These are phyloP conservation scores for Eptesicus fuscus DNA, from an alignment of 2,113 vertebrate species.

Conservation along the genomic window DNA sequence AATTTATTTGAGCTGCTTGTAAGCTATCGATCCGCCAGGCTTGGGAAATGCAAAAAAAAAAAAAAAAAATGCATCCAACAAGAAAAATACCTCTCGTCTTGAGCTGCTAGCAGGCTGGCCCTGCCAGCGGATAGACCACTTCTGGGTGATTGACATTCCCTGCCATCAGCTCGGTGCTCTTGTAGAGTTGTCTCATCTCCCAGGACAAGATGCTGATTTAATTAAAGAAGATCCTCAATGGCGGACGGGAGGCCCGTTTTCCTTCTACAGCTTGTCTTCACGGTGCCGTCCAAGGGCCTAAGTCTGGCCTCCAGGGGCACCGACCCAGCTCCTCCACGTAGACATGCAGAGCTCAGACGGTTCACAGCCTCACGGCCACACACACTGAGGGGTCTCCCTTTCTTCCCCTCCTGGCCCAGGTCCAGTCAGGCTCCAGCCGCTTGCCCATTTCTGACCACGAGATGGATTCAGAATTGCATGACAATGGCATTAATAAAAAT, in stretches of 20 bases:
- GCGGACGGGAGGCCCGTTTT: background rate
- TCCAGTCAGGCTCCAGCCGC: background rate
- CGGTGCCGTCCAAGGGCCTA: background rate
- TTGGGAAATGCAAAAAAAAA: slow-evolving; percentile 28
- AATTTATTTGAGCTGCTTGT: slow-evolving; percentile 51
- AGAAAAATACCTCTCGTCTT: background rate
- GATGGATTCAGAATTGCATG: background rate
- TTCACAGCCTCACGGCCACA: rapidly evolving
- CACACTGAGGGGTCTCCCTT: background rate
- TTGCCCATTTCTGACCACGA: background rate
- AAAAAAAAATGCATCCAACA: slow-evolving; percentile 21
- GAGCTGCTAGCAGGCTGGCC: slow-evolving; percentile 27
- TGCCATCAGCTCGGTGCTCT: background rate
- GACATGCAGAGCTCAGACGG: background rate
- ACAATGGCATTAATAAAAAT: background rate
- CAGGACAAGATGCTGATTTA: slow-evolving; percentile 42
- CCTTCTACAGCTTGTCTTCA: background rate
- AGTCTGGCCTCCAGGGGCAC: background rate
- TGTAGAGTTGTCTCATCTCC: slow-evolving; percentile 10
- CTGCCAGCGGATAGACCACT: background rate
- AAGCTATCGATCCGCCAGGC: slow-evolving; percentile 61
- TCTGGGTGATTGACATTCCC: background rate
- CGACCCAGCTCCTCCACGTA: background rate
- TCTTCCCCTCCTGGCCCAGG: background rate
- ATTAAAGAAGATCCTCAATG: background rate